These are phyloP conservation scores for Machaerirhynchus nigripectus DNA, from an alignment of 2,113 vertebrate species.

Conservation along the genomic window DNA sequence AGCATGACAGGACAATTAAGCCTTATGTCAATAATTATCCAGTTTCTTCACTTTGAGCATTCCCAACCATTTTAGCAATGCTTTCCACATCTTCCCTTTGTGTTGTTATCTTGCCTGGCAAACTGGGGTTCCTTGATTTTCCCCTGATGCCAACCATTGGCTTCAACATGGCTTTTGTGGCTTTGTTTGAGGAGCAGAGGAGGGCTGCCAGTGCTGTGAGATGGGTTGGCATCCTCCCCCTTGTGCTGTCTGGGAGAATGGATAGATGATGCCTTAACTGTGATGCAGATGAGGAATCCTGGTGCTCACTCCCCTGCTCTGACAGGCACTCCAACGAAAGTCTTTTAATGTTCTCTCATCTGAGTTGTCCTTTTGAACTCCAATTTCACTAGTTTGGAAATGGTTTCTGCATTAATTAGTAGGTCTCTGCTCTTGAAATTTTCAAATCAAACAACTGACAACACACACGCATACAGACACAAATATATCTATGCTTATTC, in stretches of 20 bases:
- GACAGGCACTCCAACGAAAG: neutral
- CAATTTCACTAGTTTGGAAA: neutral
- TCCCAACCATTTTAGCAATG: conserved; percentile 42
- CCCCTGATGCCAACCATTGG: neutral
- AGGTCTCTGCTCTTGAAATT: neutral
- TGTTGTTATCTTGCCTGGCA: neutral
- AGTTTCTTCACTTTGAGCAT: conserved; percentile 38
- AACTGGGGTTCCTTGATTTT: neutral
- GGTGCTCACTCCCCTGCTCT: neutral
- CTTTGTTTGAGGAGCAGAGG: neutral
- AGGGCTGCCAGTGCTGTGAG: neutral
- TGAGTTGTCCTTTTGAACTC: neutral
- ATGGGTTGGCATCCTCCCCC: neutral
- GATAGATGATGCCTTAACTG: neutral
- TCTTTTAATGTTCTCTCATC: neutral
- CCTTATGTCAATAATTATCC: neutral
- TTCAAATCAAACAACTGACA: neutral
- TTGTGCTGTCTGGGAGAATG: neutral
- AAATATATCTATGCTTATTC: neutral
- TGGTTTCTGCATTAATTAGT: neutral
- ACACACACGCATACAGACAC: neutral
- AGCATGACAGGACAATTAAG: conserved; percentile 12
- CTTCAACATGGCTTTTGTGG: neutral
- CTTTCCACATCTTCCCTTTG: neutral
- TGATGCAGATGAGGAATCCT: neutral